Evolutionary conservation across 2,797 vertebrate genomes (phyloP).

Genomic region (Diceros bicornis): DNA sequence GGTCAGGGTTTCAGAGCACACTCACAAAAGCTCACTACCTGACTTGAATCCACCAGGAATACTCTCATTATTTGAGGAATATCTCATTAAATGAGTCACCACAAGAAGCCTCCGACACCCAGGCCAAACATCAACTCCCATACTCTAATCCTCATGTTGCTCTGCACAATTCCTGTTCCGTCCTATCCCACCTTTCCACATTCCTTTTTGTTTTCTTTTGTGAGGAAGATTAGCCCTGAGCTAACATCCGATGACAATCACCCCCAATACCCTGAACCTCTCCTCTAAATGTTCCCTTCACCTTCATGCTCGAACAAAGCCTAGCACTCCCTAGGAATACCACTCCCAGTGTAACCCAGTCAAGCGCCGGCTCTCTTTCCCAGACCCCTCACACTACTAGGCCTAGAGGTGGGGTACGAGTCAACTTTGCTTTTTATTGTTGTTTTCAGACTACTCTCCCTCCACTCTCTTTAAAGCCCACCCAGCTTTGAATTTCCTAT

Average conservation of each 20-base stretch:
- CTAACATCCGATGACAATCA: too few species aligned
- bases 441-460: constrained; percentile 14
- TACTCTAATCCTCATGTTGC: neutral
- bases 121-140: neutral
- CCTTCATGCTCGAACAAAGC: neutral
- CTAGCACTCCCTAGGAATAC: neutral
- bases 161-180: constrained; percentile 46
- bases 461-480: neutral
- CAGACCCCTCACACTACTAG: neutral
- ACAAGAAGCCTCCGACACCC: neutral
- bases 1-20: constrained; percentile 47
- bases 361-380: constrained; percentile 19
- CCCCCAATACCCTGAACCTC: neutral
- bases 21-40: constrained; percentile 36
- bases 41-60: constrained; percentile 31
- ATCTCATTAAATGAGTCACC: constrained; percentile 7
- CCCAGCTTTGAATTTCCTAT: constrained; percentile 34
- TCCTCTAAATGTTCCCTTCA: neutral
- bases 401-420: neutral
- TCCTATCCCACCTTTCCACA: neutral
- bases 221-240: too few species aligned
- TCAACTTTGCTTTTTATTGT: neutral
- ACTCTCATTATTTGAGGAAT: neutral
- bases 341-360: neutral
- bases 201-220: neutral